Evolutionary conservation across 2,888 invertebrate genomes (phyloP).

Genomic region (Eudemis profundana): DNA sequence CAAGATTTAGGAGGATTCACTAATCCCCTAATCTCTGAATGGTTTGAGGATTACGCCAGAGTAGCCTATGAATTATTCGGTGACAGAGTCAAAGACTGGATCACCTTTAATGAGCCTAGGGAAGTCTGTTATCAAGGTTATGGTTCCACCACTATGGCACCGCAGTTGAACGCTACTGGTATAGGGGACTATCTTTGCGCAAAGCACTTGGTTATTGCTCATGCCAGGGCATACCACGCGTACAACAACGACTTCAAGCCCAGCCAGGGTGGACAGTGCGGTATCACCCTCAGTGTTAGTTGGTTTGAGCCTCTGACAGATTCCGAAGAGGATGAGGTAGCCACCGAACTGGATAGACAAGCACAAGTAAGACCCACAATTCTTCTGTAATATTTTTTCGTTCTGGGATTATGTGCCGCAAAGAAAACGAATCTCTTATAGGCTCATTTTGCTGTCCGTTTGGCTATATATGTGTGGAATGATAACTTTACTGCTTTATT

Average conservation of each 20-base stretch:
- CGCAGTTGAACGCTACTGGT: constrained; percentile 63
- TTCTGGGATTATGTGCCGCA: no score
- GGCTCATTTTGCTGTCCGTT: no score
- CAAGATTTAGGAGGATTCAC: constrained; percentile 84
- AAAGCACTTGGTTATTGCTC: constrained; percentile 82
- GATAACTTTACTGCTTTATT: no score
- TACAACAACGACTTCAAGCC: constrained; percentile 73
- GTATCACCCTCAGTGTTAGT: constrained; percentile 54
- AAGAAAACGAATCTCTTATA: no score
- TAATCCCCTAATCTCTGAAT: constrained; percentile 70
- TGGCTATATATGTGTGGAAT: no score
- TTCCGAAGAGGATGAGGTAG: constrained; percentile 54
- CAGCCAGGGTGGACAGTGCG: constrained; percentile 55
- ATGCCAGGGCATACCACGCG: constrained; percentile 82
- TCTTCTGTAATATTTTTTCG: no score
- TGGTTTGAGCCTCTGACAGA: constrained; percentile 55
- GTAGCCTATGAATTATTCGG: constrained; percentile 70
- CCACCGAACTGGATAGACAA: constrained; percentile 55
- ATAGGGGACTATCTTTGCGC: constrained; percentile 78
- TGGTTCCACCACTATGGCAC: constrained; percentile 53
- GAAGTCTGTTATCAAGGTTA: constrained; percentile 47
- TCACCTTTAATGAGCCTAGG: constrained; percentile 78
- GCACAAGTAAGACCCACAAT: constrained; percentile 57
- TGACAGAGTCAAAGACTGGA: constrained; percentile 68
- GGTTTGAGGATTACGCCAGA: constrained; percentile 81